Conservation (phyloP, 2,797 vertebrate species). For the Natrix natrix region DNA sequence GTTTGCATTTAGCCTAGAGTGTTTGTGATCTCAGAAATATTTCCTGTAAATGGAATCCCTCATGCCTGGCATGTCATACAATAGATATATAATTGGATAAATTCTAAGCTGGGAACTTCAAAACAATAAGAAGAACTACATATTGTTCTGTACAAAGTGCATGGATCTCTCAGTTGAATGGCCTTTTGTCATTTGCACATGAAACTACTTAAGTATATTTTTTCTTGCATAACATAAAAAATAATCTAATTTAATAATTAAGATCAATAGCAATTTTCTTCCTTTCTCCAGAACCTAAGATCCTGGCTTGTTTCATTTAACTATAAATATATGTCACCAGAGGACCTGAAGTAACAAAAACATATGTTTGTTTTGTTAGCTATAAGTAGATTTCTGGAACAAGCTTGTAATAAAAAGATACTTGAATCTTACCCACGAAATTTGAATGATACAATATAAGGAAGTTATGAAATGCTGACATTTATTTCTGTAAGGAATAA, state of each 20-base stretch:
- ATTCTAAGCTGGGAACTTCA: slow-evolving; percentile 71
- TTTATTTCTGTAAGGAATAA: not conserved
- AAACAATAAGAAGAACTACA: slow-evolving; percentile 62
- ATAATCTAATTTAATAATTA: slow-evolving; percentile 50
- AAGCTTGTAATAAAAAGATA: slow-evolving; percentile 3
- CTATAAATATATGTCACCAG: not conserved
- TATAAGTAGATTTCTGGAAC: not conserved
- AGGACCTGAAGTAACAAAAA: slow-evolving; percentile 10
- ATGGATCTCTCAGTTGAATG: slow-evolving; percentile 42
- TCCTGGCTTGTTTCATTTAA: not conserved
- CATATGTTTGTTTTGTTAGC: not conserved
- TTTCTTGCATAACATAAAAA: slow-evolving; percentile 37
- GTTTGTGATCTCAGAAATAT: slow-evolving; percentile 79
- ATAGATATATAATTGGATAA: slow-evolving; percentile 75
- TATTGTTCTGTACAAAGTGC: slow-evolving; percentile 37
- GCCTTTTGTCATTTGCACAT: slow-evolving; percentile 44
- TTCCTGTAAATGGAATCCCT: slow-evolving; percentile 78
- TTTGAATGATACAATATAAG: not conserved
- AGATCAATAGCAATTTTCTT: slow-evolving; percentile 40
- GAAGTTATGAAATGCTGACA: not conserved
- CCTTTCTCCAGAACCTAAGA: not conserved
- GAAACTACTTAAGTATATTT: slow-evolving; percentile 45
- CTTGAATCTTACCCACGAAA: not conserved
- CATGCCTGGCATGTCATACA: slow-evolving; percentile 73
- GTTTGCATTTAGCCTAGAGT: slow-evolving; percentile 78